A percentile compares a stretch with the other conserved stretches of the same genome.
These are phyloP conservation scores for Eupithecia tripunctaria DNA, from an alignment of 2,888 invertebrate genomes.

Conservation along the genomic window DNA sequence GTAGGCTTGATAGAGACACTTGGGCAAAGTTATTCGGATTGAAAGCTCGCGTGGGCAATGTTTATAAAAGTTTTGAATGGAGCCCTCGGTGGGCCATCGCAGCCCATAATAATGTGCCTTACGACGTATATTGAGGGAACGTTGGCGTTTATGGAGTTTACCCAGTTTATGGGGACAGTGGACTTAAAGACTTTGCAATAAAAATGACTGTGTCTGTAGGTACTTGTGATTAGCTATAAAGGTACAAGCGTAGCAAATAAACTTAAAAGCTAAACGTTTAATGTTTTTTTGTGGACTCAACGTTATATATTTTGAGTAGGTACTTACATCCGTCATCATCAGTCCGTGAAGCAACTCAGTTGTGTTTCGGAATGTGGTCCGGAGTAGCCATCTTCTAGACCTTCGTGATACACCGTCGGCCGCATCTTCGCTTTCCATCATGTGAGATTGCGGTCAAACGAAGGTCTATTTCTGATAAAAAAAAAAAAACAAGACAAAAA, in stretches of 20 bases:
- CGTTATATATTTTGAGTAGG: no score
- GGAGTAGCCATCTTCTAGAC: no score
- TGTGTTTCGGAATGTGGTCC: no score
- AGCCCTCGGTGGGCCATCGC: constrained; percentile 21
- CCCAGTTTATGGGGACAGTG: not conserved
- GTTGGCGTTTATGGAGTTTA: constrained; percentile 16
- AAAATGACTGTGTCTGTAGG: not conserved
- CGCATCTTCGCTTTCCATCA: no score
- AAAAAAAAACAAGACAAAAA: no score
- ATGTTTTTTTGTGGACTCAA: not conserved
- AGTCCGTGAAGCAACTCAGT: no score
- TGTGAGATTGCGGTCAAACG: no score
- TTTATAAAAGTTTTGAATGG: constrained; percentile 25
- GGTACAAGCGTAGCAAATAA: not conserved
- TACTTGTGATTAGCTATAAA: not conserved
- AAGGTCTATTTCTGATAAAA: no score
- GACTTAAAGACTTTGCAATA: not conserved
- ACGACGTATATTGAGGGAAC: constrained; percentile 24
- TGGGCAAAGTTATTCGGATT: constrained; percentile 27
- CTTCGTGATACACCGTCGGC: no score
- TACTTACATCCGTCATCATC: no score
- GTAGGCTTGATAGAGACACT: constrained; percentile 34
- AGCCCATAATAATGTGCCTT: constrained; percentile 18
- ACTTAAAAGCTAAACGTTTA: not conserved
- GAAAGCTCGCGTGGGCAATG: constrained; percentile 30